Base-by-base conservation (phyloP, 1,140 invertebrate genomes). In the Ganaspis sp. region DNA sequence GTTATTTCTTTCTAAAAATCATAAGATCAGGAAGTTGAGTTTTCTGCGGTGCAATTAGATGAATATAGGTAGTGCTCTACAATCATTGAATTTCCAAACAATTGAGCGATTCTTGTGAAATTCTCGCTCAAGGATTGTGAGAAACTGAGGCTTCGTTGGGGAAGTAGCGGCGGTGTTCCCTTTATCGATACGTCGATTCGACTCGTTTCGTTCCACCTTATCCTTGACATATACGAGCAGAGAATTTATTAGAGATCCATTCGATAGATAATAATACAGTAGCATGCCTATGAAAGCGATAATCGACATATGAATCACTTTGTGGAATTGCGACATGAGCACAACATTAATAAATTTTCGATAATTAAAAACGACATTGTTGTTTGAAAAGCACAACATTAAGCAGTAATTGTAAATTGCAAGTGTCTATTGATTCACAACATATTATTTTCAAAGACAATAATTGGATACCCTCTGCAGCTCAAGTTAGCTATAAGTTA, bases 351-450 rank as follows among this genome's bases (percentile, higher is more conserved):
- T 64, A 77, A 73, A 70, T 26, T 42, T 42, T 72, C 49, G 21
- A 72, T 72, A 72, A 42, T 45, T 72, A 34, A 45, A 49, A 40
- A 72, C 40, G 70, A 40, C 71, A 45, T 53, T 74, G 23, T 74
- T 69, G 17, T 17, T 64, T 15, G 23, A 64, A 64, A 29, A 15
- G 9, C 9, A 23, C 11, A 64, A 64, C 23, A 64, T 29, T 29
- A 64, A 29, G n/a, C 21, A 26, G 3, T 64, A 29, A 64, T 64
- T 64, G 58, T n/a, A 64, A 64, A 26, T 26, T 58, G 21, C 54
- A 15, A 11, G 45, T 64, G 21, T 64, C 54, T 64, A 64, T 64
- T 64, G 23, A 64, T 26, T 64, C 54, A 64, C 21, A 64, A 64
- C 54, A 0, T 64, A 64, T 64, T 64, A 64, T 64, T n/a, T 29